Percentiles rank a stretch among this genome's conserved stretches.
Conservation (phyloP, 2,113 vertebrate genomes). For the Apodemus speciosus region DNA sequence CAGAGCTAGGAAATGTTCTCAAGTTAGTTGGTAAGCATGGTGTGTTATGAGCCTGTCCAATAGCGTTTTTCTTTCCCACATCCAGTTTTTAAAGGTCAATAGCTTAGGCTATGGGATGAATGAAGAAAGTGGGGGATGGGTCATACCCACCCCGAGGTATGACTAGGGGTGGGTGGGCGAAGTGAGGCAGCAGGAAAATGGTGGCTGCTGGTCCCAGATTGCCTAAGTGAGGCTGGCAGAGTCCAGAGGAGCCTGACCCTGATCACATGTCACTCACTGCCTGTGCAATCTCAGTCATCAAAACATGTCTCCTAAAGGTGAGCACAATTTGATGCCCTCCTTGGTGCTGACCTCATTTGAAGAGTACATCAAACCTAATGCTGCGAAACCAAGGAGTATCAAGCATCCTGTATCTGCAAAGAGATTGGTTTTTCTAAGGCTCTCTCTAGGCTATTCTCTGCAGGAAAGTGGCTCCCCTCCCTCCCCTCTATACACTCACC, state of each 20-base stretch:
- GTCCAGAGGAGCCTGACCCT: not conserved
- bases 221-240: not conserved
- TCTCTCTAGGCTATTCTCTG: not conserved
- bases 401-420: not conserved
- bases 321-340: not conserved
- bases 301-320: not conserved
- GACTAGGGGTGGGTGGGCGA: no score
- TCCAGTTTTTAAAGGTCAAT: not conserved
- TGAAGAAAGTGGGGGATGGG: no score
- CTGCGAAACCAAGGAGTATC: constrained; percentile 2
- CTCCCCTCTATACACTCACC: not conserved
- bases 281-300: not conserved
- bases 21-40: not conserved
- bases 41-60: not conserved
- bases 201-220: not conserved
- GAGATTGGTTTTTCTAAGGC: not conserved
- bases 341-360: not conserved
- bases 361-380: constrained; percentile 33
- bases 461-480: not conserved
- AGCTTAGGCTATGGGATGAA: not conserved
- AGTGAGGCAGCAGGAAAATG: not conserved
- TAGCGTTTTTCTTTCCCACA: not conserved
- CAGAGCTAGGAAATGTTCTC: not conserved
- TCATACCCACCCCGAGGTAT: not conserved
- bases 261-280: not conserved